Evolutionary conservation across 2,113 vertebrate species (phyloP).

Genomic region (Reinhardtius hippoglossoides): DNA sequence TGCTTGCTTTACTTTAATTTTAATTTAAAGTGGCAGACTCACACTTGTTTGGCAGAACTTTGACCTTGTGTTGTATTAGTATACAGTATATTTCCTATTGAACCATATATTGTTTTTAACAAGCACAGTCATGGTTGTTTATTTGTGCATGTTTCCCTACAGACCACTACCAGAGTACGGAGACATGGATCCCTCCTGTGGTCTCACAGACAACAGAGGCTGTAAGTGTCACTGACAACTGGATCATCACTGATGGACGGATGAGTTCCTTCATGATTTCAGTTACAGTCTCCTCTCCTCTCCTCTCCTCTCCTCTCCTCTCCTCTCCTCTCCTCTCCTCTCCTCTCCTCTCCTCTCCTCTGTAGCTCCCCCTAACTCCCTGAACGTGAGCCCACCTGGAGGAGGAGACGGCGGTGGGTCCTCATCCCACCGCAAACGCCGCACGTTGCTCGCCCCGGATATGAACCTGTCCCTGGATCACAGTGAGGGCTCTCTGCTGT

Average conservation of each 20-base stretch:
- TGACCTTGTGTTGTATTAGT: neutral
- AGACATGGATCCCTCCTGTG: conserved; percentile 88
- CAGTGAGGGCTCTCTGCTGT: conserved; percentile 95
- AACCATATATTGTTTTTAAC: neutral
- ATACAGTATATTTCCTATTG: neutral
- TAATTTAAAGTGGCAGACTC: neutral
- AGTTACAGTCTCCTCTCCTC: neutral
- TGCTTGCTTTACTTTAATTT: neutral
- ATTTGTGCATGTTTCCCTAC: conserved; percentile 26
- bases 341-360: conserved; percentile 2
- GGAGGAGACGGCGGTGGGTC: conserved; percentile 52
- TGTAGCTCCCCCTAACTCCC: conserved; percentile 87
- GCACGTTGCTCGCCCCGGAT: conserved; percentile 92
- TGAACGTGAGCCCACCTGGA: conserved; percentile 82
- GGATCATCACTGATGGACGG: neutral
- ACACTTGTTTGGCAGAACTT: neutral
- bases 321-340: neutral
- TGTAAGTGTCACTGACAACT: conserved; percentile 83
- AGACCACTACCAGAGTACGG: conserved; percentile 92
- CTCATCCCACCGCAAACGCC: conserved; percentile 86
- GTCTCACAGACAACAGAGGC: conserved; percentile 84
- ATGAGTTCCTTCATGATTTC: neutral
- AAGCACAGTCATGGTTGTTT: neutral
- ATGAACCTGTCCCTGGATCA: conserved; percentile 98
- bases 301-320: neutral